phyloP scores from a whole-genome alignment of 2,113 vertebrate species.

The Elaphurus davidianus region DNA sequence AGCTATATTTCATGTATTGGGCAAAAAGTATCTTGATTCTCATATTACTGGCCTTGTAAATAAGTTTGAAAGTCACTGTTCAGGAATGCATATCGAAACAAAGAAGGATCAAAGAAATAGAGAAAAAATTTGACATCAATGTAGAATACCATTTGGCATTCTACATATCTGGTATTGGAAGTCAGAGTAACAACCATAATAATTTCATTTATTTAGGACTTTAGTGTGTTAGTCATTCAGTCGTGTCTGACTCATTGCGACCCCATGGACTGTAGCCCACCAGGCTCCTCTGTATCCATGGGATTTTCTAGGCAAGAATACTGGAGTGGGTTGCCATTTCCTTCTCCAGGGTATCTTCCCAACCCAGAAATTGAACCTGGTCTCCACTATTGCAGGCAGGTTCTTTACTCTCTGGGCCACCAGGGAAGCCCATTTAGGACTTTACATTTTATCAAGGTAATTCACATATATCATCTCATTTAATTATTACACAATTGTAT shows the following conservation, averaged over 20 bases:
- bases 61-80: neutral
- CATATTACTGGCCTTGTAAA: neutral
- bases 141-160: neutral
- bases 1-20: neutral
- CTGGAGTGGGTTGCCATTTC: neutral
- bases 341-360: neutral
- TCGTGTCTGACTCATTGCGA: neutral
- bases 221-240: neutral
- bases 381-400: neutral
- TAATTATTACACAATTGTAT: neutral
- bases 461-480: neutral
- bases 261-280: neutral
- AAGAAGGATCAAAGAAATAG: neutral
- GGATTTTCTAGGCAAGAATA: neutral
- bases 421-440: neutral
- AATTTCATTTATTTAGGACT: neutral
- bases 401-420: neutral
- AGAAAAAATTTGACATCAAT: neutral
- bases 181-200: neutral
- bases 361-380: rapidly evolving
- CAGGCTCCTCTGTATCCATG: neutral
- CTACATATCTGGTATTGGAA: neutral
- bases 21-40: neutral
- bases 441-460: neutral
- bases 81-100: neutral